Evolutionary conservation across 2,797 vertebrate species (phyloP), one percentile per base, ranked within the genome.

Genomic region (Australoheros facetus): DNA sequence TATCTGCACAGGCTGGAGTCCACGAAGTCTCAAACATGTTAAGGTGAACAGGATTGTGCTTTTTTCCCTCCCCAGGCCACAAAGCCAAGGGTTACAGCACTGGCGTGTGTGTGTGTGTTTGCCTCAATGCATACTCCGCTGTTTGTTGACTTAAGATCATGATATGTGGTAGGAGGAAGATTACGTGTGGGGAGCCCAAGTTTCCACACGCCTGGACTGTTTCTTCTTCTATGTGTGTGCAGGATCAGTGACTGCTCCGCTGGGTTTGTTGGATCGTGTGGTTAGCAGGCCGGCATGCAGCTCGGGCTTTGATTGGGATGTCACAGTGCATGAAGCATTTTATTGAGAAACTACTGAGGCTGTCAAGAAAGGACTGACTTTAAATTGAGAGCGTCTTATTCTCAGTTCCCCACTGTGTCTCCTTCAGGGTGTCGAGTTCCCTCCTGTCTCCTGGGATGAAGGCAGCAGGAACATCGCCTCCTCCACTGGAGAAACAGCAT

Each of bases 401-500:
- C 37, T 75, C 26, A 66, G 30, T 14, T 32, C 51, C 30, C 66
- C 55, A 75, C 34, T 34, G 14, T 51, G 37, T 85, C 4, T 82
- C 56, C 74, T 64, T 57, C 93, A 99, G 98, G 91, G 92, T 97
- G 83, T 94, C 95, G 7, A 94, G 95, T 39, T 91, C 95, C 76
- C 92, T 97, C 75, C 92, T 98, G 80, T 95, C 96, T 66, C 96
- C 97, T 2, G 95, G 97, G 82, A 95, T 98, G 94, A 98, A 98
- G 91, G 95, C 95, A 14, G 88, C 96, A 1, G 95, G 95, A 57
- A 95, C 97, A 8, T 95, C 97, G 16, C 88, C 95, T 26, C 91
- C 95, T 56, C 86, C 95, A 2, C 79, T 97, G 93, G 96, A 97
- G 91, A 97, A 97, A 86, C 97, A 97, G 88, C 95, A 97, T 16